A percentile compares a stretch with the other conserved stretches of the same genome.
These are phyloP conservation scores for Adelosebastes latens DNA, from an alignment of 2,797 vertebrate genomes.

Conservation along the genomic window DNA sequence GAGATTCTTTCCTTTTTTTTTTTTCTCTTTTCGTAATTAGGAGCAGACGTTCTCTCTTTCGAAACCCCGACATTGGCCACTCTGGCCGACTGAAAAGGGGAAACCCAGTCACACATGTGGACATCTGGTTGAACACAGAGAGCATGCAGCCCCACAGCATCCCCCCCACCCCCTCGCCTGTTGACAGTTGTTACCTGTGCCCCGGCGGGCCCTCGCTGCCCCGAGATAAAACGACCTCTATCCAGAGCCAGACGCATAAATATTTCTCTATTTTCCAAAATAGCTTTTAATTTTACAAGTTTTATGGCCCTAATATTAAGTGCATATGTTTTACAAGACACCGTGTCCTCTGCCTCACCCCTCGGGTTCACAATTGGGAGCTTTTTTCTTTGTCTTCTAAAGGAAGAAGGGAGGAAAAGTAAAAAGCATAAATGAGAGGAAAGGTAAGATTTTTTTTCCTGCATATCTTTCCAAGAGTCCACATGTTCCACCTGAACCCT, in stretches of 20 bases:
- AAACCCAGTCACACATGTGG: slow-evolving; percentile 68
- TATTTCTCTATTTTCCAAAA: slow-evolving; percentile 96
- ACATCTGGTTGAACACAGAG: slow-evolving; percentile 71
- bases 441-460: slow-evolving; percentile 31
- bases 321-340: slow-evolving; percentile 99
- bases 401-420: slow-evolving; percentile 49
- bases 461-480: slow-evolving; percentile 24
- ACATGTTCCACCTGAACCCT: slow-evolving; percentile 20
- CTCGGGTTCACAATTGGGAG: slow-evolving; percentile 77
- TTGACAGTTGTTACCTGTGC: slow-evolving; percentile 86
- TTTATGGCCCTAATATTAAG: slow-evolving; percentile 97
- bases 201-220: slow-evolving; percentile 75
- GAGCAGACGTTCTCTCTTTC: slow-evolving; percentile 49
- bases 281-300: slow-evolving; percentile 98
- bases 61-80: slow-evolving; percentile 39
- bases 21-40: slow-evolving; percentile 29
- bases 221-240: slow-evolving; percentile 88
- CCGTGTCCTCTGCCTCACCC: slow-evolving; percentile 94
- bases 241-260: slow-evolving; percentile 93
- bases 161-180: slow-evolving; percentile 50
- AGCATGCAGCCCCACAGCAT: slow-evolving; percentile 34
- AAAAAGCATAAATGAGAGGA: slow-evolving; percentile 34
- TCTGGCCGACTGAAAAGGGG: slow-evolving; percentile 41
- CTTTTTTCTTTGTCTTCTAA: slow-evolving; percentile 68
- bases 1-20: slow-evolving; percentile 18